Conservation (phyloP, 2,113 vertebrate genomes). For the Raja brachyura region DNA sequence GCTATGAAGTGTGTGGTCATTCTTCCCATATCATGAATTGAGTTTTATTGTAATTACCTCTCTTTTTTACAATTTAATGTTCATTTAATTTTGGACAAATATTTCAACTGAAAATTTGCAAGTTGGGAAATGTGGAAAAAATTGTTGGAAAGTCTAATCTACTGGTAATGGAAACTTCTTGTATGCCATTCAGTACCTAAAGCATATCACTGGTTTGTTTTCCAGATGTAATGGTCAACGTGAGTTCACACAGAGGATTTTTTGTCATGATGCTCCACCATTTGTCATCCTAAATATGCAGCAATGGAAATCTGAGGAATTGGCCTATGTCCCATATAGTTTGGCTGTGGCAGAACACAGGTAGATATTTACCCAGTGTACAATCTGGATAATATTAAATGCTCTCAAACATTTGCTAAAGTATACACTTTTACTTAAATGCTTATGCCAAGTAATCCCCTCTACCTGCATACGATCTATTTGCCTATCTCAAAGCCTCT, state of each 20-base stretch:
- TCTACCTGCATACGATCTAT: no score
- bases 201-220: constrained; percentile 35
- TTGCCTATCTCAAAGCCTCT: no score
- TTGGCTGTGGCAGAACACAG: constrained; percentile 73
- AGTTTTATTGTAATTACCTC: not conserved
- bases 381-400: not conserved
- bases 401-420: not conserved
- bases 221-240: constrained; percentile 70
- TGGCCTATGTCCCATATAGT: constrained; percentile 77
- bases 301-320: constrained; percentile 77
- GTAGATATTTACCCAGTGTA: constrained; percentile 48
- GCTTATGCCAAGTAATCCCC: no score
- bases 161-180: not conserved
- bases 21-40: not conserved
- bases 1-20: not conserved
- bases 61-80: not conserved
- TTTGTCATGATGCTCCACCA: constrained; percentile 73
- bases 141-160: not conserved
- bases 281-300: constrained; percentile 86
- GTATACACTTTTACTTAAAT: not conserved
- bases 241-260: constrained; percentile 72
- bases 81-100: not conserved
- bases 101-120: not conserved
- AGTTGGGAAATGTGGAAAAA: not conserved
- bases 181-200: not conserved